Percentiles rank a stretch among this genome's conserved stretches.
Evolutionary conservation across 2,113 vertebrate genomes (phyloP).

Genomic region (Trachemys scripta): DNA sequence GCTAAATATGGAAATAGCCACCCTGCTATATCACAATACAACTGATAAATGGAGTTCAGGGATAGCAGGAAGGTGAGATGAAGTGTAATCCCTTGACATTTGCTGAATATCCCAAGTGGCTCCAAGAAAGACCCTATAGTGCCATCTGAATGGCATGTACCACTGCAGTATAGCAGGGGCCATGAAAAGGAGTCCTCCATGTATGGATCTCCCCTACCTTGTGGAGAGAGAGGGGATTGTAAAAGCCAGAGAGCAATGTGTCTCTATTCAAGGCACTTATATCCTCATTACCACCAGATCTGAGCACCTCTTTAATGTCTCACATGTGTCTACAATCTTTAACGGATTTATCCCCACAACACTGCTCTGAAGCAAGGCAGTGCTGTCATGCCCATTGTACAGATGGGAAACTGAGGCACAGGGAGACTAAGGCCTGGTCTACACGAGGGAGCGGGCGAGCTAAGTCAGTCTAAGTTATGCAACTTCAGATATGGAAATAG

Average conservation of each 20-base stretch:
- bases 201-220: neutral
- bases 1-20: neutral
- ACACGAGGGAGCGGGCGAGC: too few species aligned
- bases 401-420: neutral
- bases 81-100: neutral
- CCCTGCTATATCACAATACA: neutral
- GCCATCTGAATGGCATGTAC: neutral
- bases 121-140: neutral
- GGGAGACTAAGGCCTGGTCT: neutral
- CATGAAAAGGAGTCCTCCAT: accelerated
- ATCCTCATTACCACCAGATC: neutral
- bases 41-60: neutral
- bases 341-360: neutral
- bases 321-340: neutral
- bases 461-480: too few species aligned
- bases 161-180: neutral
- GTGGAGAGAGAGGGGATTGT: neutral
- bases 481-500: too few species aligned
- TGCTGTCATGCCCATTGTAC: neutral
- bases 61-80: neutral
- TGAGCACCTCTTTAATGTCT: neutral
- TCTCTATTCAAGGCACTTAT: neutral
- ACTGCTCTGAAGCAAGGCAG: neutral
- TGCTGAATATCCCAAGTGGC: neutral
- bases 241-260: neutral